Evolutionary conservation across 53 echinoderm and acorn worm genomes (phyloP), one percentile per base, ranked within the genome.

Genomic region (Astropecten irregularis): DNA sequence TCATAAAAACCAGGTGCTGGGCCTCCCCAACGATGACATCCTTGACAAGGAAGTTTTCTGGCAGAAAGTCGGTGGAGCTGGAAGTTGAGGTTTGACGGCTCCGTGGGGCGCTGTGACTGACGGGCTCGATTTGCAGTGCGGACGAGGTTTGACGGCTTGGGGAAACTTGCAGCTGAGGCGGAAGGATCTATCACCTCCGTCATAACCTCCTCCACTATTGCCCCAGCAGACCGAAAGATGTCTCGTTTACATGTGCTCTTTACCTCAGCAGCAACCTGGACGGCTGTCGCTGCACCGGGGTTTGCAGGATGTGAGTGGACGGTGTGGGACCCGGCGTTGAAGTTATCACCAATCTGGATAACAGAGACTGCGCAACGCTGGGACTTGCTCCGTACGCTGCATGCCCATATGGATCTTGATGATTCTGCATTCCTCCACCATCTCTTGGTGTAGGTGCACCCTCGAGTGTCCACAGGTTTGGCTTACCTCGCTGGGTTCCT

Each of bases 1-100:
- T 85, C 37, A 38, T 76, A 54, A 85, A 85, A n/a, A 85, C 9
- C 22, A 85, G 53, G 37, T 85, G 85, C 20, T 60, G 20, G 23
- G 30, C 28, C 11, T 31, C 77, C 1, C 62, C 51, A 18, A 54
- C 29, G 50, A 49, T 50, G 67, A 69, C 28, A 69, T 83, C 71
- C 49, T 20, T 52, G 2, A 70, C 46, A 4, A 69, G 10, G 30
- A 83, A 69, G 25, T 38, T 44, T 39, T 9, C 68, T 36, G 28
- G 26, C 11, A 47, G 2, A 28, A 70, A 52, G 29, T 51, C 38
- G 2, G n/a, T 34, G 29, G 16, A 22, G 37, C 69, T 38, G 32
- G 20, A 90, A 77, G 27, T 21, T 40, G 11, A 88, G 40, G 47
- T 83, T 73, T 26, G 38, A 51, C 0, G 74, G 83, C 27, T 88